A percentile compares a stretch with the other conserved stretches of the same genome.
These are phyloP conservation scores for Ramphastos sulfuratus DNA, from an alignment of 2,113 vertebrate species.

Conservation along the genomic window DNA sequence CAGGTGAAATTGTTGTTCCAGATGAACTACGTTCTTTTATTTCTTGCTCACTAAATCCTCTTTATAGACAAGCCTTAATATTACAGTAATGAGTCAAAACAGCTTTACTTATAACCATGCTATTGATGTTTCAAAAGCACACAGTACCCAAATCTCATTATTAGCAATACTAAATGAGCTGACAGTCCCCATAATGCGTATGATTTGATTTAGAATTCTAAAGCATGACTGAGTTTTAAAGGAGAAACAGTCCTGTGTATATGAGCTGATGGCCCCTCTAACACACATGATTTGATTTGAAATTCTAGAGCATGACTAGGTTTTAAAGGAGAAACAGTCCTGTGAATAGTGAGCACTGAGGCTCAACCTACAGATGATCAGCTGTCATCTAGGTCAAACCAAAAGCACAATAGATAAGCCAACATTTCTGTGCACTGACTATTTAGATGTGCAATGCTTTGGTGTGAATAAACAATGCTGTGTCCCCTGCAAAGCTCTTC, in stretches of 20 bases:
- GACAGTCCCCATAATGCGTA: background rate
- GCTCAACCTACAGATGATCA: background rate
- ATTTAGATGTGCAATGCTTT: background rate
- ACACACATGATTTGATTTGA: background rate
- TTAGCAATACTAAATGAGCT: background rate
- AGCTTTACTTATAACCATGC: background rate
- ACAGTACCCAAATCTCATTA: background rate
- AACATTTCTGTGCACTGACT: background rate
- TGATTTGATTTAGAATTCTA: conserved; percentile 1
- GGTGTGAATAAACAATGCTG: background rate
- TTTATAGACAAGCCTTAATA: background rate
- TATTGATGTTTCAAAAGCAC: conserved; percentile 29
- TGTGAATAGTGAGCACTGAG: background rate
- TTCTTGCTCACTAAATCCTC: background rate
- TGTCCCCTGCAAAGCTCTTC: background rate
- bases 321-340: background rate
- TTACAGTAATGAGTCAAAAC: background rate
- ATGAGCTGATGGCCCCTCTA: background rate
- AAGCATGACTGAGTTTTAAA: background rate
- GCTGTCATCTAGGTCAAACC: background rate
- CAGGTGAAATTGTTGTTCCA: background rate
- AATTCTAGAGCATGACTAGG: background rate
- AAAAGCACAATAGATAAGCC: background rate
- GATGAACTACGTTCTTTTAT: background rate
- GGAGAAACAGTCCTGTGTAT: background rate